These are phyloP conservation scores for Platerodrilus igneus DNA, from an alignment of 2,888 invertebrate species.

Conservation along the genomic window DNA sequence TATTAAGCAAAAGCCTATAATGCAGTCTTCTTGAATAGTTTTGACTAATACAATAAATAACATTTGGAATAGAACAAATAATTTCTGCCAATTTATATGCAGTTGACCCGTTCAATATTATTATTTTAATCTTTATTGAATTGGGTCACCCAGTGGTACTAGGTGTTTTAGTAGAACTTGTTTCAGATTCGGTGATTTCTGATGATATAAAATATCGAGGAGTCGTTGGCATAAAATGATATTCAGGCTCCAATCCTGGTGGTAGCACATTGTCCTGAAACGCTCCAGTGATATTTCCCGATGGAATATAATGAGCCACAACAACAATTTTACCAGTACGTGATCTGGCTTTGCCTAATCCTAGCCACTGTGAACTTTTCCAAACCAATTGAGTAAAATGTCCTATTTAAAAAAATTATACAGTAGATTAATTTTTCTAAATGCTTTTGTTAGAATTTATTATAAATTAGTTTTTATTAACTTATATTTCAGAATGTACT, in stretches of 20 bases:
- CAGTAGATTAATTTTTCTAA: no score
- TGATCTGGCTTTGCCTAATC: conserved; percentile 76
- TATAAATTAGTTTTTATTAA: no score
- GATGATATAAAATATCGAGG: conserved; percentile 27
- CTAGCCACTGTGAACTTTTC: conserved; percentile 70
- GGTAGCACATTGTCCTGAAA: conserved; percentile 76
- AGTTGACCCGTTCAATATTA: no score
- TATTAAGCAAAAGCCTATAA: no score
- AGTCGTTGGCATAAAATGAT: conserved; percentile 17
- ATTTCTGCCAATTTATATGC: no score
- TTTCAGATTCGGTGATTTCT: conserved; percentile 23
- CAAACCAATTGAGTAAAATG: conserved; percentile 87
- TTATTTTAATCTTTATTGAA: no score
- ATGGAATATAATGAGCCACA: conserved; percentile 79
- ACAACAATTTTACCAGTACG: conserved; percentile 75
- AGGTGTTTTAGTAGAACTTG: conserved; percentile 21
- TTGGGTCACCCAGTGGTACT: conserved; percentile 9
- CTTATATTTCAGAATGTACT: no score
- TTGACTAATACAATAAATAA: no score
- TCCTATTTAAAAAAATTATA: conserved; percentile 57
- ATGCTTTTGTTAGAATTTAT: no score
- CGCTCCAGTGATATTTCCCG: conserved; percentile 69
- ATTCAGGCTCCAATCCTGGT: conserved; percentile 53
- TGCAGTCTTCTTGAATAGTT: no score
- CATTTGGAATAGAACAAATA: no score